phyloP scores from a whole-genome alignment of 53 echinoderm and acorn worm genomes.

The Holothuria scabra region DNA sequence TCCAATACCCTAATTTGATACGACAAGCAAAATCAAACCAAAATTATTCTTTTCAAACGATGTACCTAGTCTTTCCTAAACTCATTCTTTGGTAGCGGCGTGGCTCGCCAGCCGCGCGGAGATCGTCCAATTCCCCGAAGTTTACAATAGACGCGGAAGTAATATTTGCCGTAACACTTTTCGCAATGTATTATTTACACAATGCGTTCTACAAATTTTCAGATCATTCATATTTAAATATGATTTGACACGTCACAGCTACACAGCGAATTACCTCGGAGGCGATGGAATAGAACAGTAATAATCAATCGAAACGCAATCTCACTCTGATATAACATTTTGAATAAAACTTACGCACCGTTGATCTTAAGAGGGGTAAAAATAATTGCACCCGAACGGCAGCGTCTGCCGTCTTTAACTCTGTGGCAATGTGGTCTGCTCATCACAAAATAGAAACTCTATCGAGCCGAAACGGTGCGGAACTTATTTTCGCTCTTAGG shows the following conservation, averaged over 20 bases:
- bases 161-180: slow-evolving; percentile 44
- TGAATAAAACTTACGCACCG: slow-evolving; percentile 32
- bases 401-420: slow-evolving; percentile 36
- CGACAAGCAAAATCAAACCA: slow-evolving; percentile 18
- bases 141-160: slow-evolving; percentile 22
- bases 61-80: not conserved
- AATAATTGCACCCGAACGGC: slow-evolving; percentile 47
- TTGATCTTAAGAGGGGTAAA: slow-evolving; percentile 45
- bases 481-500: slow-evolving; percentile 40
- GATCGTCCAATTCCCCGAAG: slow-evolving; percentile 18
- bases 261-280: slow-evolving; percentile 38
- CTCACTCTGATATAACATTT: slow-evolving; percentile 41
- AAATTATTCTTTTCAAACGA: not conserved
- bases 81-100: not conserved
- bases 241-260: slow-evolving; percentile 44
- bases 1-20: slow-evolving; percentile 11
- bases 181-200: slow-evolving; percentile 37
- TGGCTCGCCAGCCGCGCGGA: not conserved
- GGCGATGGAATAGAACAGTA: slow-evolving; percentile 40
- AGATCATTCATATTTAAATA: slow-evolving; percentile 45
- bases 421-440: slow-evolving; percentile 18
- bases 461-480: slow-evolving; percentile 40
- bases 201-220: slow-evolving; percentile 44
- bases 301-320: slow-evolving; percentile 46
- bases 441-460: slow-evolving; percentile 4